A percentile compares a stretch with the other conserved stretches of the same genome.
These are phyloP conservation scores for Cryptoblepharus egeriae DNA, from an alignment of 2,797 vertebrate species.

Conservation along the genomic window DNA sequence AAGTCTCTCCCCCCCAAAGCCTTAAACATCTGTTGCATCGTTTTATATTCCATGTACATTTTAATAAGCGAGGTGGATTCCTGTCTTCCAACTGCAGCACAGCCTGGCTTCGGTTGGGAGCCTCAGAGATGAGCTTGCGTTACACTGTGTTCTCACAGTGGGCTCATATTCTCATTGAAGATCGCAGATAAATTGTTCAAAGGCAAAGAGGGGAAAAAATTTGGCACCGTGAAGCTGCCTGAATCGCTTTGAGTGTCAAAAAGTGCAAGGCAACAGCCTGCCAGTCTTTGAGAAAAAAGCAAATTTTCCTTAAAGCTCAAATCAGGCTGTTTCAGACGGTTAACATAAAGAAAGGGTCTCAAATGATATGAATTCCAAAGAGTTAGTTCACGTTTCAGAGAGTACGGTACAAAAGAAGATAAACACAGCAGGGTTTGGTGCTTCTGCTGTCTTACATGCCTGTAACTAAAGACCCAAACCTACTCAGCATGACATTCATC, in stretches of 20 bases:
- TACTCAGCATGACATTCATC: no score
- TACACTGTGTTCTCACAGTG: constrained; percentile 20
- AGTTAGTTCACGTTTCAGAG: background rate
- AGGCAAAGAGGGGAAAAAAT: background rate
- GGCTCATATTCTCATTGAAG: constrained; percentile 19
- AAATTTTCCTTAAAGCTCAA: background rate
- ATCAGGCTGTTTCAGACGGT: background rate
- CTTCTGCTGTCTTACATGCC: background rate
- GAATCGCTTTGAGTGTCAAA: background rate
- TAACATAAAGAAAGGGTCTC: constrained; percentile 1
- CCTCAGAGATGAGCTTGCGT: background rate
- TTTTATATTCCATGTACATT: background rate
- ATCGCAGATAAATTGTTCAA: constrained; percentile 23
- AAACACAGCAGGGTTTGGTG: background rate
- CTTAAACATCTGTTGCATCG: background rate
- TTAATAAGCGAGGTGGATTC: background rate
- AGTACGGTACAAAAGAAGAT: background rate
- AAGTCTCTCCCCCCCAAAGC: background rate
- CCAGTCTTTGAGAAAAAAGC: background rate
- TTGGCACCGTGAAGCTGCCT: background rate
- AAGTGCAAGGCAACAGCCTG: constrained; percentile 4
- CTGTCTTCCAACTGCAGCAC: background rate
- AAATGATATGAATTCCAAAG: background rate
- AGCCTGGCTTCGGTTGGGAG: constrained; percentile 2
- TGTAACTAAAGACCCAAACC: no score